Evolutionary conservation across 2,888 invertebrate genomes (phyloP).

Genomic region (Pyralis farinalis): DNA sequence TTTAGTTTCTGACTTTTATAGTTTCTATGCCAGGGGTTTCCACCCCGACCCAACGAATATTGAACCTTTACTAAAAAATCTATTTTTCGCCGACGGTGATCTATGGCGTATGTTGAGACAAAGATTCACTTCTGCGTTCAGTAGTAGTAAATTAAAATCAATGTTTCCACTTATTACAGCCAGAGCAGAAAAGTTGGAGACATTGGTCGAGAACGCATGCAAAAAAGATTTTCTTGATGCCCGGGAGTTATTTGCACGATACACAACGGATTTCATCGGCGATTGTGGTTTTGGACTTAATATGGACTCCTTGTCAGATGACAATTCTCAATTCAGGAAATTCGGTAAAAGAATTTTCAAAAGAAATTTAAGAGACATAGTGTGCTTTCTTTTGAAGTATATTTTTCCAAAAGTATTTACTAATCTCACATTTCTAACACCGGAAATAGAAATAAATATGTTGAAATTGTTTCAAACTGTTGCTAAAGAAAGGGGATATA

Average conservation of each 20-base stretch:
- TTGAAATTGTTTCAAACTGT: constrained; percentile 23
- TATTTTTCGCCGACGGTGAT: constrained; percentile 39
- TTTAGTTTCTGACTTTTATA: constrained; percentile 29
- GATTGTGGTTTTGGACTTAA: constrained; percentile 41
- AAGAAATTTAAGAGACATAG: constrained; percentile 21
- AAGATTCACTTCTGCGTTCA: constrained; percentile 34
- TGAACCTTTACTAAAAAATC: constrained; percentile 30
- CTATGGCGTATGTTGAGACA: constrained; percentile 39
- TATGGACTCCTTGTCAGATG: constrained; percentile 31
- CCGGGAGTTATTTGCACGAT: constrained; percentile 37
- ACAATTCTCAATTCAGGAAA: constrained; percentile 31
- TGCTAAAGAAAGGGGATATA: constrained; percentile 26
- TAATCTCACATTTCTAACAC: constrained; percentile 18
- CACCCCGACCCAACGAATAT: constrained; percentile 20
- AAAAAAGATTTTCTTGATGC: constrained; percentile 21
- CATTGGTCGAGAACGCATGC: constrained; percentile 11
- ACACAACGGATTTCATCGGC: constrained; percentile 40
- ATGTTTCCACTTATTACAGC: constrained; percentile 39
- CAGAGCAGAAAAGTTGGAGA: constrained; percentile 28
- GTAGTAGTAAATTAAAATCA: constrained; percentile 32
- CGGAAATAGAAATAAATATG: constrained; percentile 23
- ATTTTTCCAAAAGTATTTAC: constrained; percentile 26
- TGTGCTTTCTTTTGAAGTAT: constrained; percentile 24
- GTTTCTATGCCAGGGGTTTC: constrained; percentile 31
- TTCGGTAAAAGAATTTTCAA: constrained; percentile 27